Percentiles rank a stretch among this genome's conserved stretches.
Conservation (phyloP, 2,113 vertebrate species). For the Tor tambroides region DNA sequence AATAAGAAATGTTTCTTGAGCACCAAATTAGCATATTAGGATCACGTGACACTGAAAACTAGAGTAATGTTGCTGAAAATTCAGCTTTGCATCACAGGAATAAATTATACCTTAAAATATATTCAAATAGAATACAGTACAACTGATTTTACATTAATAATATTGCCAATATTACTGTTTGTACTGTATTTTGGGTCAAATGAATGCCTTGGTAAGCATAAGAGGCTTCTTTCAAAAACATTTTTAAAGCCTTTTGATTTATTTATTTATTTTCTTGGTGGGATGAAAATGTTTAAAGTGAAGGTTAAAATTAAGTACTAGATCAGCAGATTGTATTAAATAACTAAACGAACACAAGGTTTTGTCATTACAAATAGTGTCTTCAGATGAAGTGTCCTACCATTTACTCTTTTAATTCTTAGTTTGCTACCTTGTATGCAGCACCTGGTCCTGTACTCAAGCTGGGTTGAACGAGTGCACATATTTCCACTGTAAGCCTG, state of each 20-base stretch:
- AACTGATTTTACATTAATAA: not conserved
- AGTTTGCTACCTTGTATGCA: not conserved
- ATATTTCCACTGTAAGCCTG: not conserved
- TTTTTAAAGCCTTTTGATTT: too few relatives aligned
- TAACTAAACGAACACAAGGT: not conserved
- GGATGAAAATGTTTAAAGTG: not conserved
- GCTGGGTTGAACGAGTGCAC: not conserved
- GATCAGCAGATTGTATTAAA: not conserved
- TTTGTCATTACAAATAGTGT: not conserved
- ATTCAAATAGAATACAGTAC: not conserved
- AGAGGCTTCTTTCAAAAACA: not conserved
- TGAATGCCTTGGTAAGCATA: not conserved
- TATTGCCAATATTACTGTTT: not conserved
- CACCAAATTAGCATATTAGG: not conserved
- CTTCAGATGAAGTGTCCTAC: not conserved
- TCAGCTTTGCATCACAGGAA: not conserved
- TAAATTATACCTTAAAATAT: not conserved
- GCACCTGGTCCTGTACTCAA: not conserved
- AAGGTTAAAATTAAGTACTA: not conserved
- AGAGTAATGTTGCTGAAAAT: not conserved
- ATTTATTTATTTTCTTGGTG: not conserved
- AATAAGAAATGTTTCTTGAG: not conserved
- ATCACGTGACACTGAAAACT: not conserved
- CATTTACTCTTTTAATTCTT: not conserved
- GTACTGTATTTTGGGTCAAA: not conserved